Base-by-base conservation (phyloP, 2,888 invertebrate genomes). In the Lapara coniferarum region DNA sequence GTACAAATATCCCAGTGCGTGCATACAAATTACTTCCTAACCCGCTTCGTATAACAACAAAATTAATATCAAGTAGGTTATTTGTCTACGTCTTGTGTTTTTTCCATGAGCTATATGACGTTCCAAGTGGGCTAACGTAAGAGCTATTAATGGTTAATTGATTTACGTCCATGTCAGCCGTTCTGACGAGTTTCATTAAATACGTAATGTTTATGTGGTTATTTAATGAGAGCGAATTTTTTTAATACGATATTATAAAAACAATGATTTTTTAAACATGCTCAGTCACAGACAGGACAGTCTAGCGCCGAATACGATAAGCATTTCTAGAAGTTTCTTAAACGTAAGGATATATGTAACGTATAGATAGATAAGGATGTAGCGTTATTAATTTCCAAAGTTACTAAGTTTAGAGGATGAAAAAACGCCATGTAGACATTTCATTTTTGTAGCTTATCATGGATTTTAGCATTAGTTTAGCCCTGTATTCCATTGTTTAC, bases 371-470 rank as follows among this genome's bases (percentile, higher is more conserved):
- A 70, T 85, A 86, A 87, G 84, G 78, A 76, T 37, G 76, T 79
- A 82, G 89, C 82, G 81, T 73, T 71, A 78, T 88, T 89, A 85
- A 85, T 88, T 88, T 89, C 76, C 79, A 79, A 81, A 85, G 88
- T 87, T 88, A 92, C 92, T 93, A 92, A 88, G 93, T 93, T 93
- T 93, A 93, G 93, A 93, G 93, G 93, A 93, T 93, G 93, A 89
- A 90, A 82, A 86, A 86, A 81, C 77, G 81, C 86, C 83, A 85
- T 85, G 83, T 92, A 92, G 89, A 83, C 73, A 63, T 76, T 85
- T 90, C 53, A 81, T 89, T 92, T 92, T 84, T 85, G 86, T 91
- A 92, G 90, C 73, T 75, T 77, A 71, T 86, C 83, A 83, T 81
- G 77, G 79, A 71, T 73, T 77, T 75, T 89, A 91, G 89, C 71